Conservation (phyloP, 2,113 vertebrate genomes). For the Falcunculus frontatus region DNA sequence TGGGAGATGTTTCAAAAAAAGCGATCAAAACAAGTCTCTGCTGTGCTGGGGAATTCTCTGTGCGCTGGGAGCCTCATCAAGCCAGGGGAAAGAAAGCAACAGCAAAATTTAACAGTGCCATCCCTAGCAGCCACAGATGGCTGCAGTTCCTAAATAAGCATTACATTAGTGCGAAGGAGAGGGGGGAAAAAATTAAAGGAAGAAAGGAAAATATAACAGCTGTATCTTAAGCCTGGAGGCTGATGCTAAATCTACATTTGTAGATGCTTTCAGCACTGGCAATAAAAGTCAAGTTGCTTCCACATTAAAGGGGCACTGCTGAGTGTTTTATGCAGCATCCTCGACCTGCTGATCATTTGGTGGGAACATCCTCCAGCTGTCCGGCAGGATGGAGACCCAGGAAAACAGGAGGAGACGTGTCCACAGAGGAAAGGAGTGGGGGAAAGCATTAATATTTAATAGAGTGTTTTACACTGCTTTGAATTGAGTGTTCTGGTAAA, state of each 20-base stretch:
- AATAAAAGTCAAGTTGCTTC: constrained; percentile 48
- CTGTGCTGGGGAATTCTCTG: constrained; percentile 54
- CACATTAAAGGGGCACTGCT: constrained; percentile 5
- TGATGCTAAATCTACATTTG: constrained; percentile 62
- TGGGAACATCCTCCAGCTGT: background rate
- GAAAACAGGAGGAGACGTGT: background rate
- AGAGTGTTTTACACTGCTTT: background rate
- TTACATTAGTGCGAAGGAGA: constrained; percentile 70
- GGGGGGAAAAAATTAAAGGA: constrained; percentile 1
- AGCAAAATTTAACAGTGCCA: constrained; percentile 47
- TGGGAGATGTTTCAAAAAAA: background rate
- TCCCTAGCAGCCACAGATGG: constrained; percentile 68
- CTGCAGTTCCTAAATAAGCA: constrained; percentile 74
- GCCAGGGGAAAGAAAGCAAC: constrained; percentile 34
- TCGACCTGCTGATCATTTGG: background rate
- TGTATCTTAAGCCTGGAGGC: constrained; percentile 51
- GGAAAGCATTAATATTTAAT: background rate
- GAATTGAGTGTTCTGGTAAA: background rate
- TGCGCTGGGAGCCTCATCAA: constrained; percentile 52
- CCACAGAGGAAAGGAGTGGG: background rate
- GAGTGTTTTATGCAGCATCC: background rate
- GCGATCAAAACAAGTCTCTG: constrained; percentile 27
- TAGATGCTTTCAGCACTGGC: constrained; percentile 26
- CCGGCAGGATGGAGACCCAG: accelerated
- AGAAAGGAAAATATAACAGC: constrained; percentile 60